Evolutionary conservation across 2,113 vertebrate species (phyloP).

Genomic region (Blennius ocellaris): DNA sequence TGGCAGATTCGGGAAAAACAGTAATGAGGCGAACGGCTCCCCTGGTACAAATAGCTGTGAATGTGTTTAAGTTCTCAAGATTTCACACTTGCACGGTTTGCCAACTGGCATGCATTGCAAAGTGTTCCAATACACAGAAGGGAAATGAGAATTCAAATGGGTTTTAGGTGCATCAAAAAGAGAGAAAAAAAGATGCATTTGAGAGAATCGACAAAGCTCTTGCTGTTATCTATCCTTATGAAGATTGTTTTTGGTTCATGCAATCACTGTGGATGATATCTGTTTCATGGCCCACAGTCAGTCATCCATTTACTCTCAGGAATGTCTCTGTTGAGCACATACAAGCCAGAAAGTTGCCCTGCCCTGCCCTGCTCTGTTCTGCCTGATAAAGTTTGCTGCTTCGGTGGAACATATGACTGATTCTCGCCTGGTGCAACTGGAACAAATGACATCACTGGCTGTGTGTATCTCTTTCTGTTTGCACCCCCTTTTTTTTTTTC

Average conservation of each 20-base stretch:
- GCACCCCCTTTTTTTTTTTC: conserved; percentile 14
- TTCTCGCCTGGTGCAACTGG: conserved; percentile 70
- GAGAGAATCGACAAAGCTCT: not conserved
- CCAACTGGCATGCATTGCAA: conserved; percentile 55
- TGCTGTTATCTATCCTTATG: conserved; percentile 1
- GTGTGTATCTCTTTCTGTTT: conserved; percentile 67
- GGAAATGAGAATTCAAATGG: conserved; percentile 27
- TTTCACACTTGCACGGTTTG: conserved; percentile 44
- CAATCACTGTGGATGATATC: conserved; percentile 32
- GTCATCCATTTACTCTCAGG: conserved; percentile 58
- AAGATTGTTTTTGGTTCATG: conserved; percentile 19
- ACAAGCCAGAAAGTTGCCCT: conserved; percentile 61
- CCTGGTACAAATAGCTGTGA: conserved; percentile 61
- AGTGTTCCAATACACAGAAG: conserved; percentile 35
- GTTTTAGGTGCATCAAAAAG: not conserved
- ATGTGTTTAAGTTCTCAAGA: conserved; percentile 55
- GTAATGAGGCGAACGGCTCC: conserved; percentile 36
- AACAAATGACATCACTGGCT: conserved; percentile 82
- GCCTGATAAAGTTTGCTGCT: conserved; percentile 71
- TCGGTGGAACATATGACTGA: conserved; percentile 74
- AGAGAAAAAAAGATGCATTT: not conserved
- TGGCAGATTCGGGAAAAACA: conserved; percentile 51
- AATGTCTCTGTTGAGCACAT: conserved; percentile 69
- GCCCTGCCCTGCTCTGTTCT: conserved; percentile 64
- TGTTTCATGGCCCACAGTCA: conserved; percentile 28